Evolutionary conservation across 2,113 vertebrate genomes (phyloP).

Genomic region (Dendrocopos noguchii): DNA sequence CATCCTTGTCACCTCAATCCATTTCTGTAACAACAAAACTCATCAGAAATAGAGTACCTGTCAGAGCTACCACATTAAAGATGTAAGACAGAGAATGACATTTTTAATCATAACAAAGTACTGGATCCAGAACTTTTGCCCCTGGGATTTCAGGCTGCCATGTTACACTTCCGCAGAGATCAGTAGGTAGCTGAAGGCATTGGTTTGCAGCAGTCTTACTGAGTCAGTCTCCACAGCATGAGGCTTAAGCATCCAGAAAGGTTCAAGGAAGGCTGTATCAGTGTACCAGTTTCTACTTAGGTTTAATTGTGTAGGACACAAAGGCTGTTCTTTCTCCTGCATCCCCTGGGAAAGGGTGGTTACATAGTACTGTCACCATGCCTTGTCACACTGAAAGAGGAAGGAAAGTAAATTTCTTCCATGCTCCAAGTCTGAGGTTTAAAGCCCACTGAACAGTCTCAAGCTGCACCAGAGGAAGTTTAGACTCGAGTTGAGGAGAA

Average conservation of each 20-base stretch:
- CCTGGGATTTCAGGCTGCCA: not conserved
- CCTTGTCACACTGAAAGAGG: not conserved
- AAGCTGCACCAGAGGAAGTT: too few relatives aligned
- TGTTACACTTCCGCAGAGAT: not conserved
- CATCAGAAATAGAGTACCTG: not conserved
- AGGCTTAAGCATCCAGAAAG: not conserved
- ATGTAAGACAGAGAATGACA: not conserved
- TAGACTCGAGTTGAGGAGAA: too few relatives aligned
- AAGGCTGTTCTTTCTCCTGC: not conserved
- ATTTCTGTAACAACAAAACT: not conserved
- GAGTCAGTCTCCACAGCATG: not conserved
- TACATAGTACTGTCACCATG: not conserved
- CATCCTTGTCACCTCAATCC: not conserved
- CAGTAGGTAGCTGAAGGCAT: not conserved
- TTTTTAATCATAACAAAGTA: not conserved
- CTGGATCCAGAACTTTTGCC: not conserved
- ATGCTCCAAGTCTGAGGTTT: not conserved
- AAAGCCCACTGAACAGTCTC: not conserved
- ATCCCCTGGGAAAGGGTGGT: not conserved
- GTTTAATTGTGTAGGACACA: not conserved
- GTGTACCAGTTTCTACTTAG: not conserved
- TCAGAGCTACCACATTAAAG: not conserved
- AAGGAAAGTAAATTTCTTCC: not conserved
- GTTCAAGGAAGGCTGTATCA: not conserved
- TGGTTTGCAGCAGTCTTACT: not conserved